These are phyloP conservation scores for Colinus virginianus DNA, from an alignment of 2,113 vertebrate genomes.

Conservation along the genomic window DNA sequence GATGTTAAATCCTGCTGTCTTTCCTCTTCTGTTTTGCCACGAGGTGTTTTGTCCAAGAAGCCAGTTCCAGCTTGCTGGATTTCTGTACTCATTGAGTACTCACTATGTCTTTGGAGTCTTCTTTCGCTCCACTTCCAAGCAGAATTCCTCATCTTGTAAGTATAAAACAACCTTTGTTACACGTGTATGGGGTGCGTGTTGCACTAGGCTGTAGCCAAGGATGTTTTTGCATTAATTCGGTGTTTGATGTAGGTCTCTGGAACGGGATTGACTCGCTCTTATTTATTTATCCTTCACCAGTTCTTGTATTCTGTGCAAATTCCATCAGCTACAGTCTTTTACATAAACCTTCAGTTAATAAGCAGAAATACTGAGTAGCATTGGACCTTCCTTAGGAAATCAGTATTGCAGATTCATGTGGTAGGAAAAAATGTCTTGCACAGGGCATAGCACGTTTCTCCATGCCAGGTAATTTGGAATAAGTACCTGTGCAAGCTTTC, in stretches of 20 bases:
- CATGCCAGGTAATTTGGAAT: neutral
- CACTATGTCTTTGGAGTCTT: neutral
- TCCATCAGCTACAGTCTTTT: neutral
- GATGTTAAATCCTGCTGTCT: neutral
- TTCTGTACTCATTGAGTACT: fast-evolving
- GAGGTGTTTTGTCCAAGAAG: neutral
- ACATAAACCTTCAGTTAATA: neutral
- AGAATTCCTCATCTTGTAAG: neutral
- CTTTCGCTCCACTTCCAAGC: neutral
- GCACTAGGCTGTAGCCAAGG: neutral
- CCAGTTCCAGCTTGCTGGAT: neutral
- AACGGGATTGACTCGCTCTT: neutral
- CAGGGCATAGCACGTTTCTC: neutral
- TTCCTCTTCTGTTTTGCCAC: neutral
- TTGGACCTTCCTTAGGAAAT: neutral
- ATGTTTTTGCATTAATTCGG: neutral
- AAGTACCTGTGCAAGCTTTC: neutral
- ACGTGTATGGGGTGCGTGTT: fast-evolving
- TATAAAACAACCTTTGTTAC: neutral
- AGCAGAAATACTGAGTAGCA: neutral
- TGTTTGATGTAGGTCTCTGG: neutral
- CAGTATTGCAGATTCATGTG: neutral
- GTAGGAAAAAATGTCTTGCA: neutral
- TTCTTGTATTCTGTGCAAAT: neutral
- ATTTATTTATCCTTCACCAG: neutral